phyloP scores from a whole-genome alignment of 2,113 vertebrate genomes.

The Saimiri boliviensis region DNA sequence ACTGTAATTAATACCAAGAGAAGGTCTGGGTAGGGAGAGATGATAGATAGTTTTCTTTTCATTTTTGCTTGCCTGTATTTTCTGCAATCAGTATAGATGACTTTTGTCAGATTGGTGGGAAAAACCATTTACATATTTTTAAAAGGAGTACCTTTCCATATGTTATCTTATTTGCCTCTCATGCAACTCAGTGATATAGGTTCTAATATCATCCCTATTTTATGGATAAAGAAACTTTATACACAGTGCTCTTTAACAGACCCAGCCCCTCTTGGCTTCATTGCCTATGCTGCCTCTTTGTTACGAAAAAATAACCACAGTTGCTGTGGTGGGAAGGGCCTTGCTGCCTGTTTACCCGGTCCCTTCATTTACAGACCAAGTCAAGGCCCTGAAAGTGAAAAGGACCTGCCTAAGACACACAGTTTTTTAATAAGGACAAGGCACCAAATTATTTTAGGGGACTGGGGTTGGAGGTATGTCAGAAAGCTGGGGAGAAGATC shows the following conservation, averaged over 20 bases:
- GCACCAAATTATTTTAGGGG: background rate
- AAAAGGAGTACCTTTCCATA: background rate
- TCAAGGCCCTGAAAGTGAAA: background rate
- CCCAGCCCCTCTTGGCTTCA: background rate
- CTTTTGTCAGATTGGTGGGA: background rate
- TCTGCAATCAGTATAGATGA: background rate
- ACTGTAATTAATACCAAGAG: background rate
- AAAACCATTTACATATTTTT: background rate
- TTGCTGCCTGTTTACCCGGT: background rate
- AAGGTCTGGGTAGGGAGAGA: background rate
- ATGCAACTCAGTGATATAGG: background rate
- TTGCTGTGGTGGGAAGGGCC: background rate
- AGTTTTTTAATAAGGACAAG: constrained; percentile 13
- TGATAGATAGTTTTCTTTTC: background rate
- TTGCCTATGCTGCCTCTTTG: background rate
- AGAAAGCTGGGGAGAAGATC: background rate
- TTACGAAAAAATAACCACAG: background rate
- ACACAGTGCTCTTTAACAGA: background rate
- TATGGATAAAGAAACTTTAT: background rate
- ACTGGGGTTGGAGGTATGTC: background rate
- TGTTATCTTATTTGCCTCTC: background rate
- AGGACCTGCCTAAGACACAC: background rate
- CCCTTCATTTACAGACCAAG: background rate
- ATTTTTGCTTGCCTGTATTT: constrained; percentile 10
- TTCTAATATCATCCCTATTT: background rate